These are phyloP conservation scores for Ammodytes marinus DNA, from an alignment of 2,113 vertebrate species.

Conservation along the genomic window DNA sequence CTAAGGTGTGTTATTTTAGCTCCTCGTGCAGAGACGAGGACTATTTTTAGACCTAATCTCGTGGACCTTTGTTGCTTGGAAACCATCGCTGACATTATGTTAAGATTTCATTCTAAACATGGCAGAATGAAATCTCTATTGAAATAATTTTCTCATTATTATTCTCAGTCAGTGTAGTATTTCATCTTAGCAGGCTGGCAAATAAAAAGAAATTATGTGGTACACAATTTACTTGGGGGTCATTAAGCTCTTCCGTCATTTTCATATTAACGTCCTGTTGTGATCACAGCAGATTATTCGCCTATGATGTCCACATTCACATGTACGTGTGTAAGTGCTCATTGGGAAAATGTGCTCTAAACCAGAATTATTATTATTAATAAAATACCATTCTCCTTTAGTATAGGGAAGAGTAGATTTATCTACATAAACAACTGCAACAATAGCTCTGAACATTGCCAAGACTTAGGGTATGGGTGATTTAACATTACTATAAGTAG, in stretches of 20 bases:
- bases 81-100: conserved; percentile 62
- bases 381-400: conserved; percentile 12
- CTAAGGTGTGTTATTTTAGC: conserved; percentile 57
- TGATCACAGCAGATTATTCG: conserved; percentile 23
- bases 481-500: background rate
- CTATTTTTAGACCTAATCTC: conserved; percentile 74
- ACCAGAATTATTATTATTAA: background rate
- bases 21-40: conserved; percentile 28
- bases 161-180: background rate
- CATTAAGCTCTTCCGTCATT: conserved; percentile 34
- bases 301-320: background rate
- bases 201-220: conserved; percentile 11
- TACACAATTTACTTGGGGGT: conserved; percentile 49
- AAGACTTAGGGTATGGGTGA: background rate
- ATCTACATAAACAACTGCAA: background rate
- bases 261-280: conserved; percentile 39
- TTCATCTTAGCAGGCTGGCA: background rate
- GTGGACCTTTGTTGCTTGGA: conserved; percentile 77
- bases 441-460: background rate
- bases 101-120: conserved; percentile 29
- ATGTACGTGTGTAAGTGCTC: background rate
- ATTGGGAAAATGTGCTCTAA: background rate
- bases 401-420: background rate
- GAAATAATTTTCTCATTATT: background rate
- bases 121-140: conserved; percentile 22